Conservation (phyloP, 2,888 invertebrate genomes). For the Sphinx pinastri region DNA sequence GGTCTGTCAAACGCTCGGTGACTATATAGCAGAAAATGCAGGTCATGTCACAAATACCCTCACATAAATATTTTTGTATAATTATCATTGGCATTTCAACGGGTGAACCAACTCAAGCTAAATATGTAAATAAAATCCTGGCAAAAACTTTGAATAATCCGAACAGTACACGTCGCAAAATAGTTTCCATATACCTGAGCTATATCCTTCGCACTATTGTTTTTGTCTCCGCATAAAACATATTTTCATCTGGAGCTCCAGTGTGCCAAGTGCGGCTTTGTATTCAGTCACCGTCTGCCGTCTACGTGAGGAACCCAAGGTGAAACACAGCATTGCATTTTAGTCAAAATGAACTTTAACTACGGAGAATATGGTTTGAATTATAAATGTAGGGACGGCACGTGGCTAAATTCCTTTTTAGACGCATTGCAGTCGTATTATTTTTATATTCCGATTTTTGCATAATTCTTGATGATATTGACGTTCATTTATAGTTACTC, state of each 20-base stretch:
- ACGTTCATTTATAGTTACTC: not conserved
- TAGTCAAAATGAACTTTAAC: constrained; percentile 30
- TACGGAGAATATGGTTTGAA: constrained; percentile 32
- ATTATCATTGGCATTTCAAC: not conserved
- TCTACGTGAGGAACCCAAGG: constrained; percentile 45
- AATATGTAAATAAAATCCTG: not conserved
- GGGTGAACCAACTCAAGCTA: not conserved
- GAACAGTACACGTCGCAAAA: not conserved
- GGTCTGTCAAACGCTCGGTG: too few relatives aligned
- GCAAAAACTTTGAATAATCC: constrained; percentile 10
- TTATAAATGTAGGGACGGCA: not conserved
- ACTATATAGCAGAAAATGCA: too few relatives aligned
- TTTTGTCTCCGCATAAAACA: constrained; percentile 29
- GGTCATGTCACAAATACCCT: too few relatives aligned
- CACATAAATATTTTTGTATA: too few relatives aligned
- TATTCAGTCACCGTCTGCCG: constrained; percentile 42
- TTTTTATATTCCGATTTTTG: constrained; percentile 25
- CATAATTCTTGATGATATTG: constrained; percentile 27
- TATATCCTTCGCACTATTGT: constrained; percentile 19
- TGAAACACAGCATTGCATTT: constrained; percentile 33
- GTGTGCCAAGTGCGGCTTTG: constrained; percentile 35
- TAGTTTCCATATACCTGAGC: constrained; percentile 17
- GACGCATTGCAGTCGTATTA: constrained; percentile 42
- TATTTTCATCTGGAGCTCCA: constrained; percentile 28
- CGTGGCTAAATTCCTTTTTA: constrained; percentile 28